phyloP scores from a whole-genome alignment of 2,113 vertebrate species.

The Gracilinanus agilis region DNA sequence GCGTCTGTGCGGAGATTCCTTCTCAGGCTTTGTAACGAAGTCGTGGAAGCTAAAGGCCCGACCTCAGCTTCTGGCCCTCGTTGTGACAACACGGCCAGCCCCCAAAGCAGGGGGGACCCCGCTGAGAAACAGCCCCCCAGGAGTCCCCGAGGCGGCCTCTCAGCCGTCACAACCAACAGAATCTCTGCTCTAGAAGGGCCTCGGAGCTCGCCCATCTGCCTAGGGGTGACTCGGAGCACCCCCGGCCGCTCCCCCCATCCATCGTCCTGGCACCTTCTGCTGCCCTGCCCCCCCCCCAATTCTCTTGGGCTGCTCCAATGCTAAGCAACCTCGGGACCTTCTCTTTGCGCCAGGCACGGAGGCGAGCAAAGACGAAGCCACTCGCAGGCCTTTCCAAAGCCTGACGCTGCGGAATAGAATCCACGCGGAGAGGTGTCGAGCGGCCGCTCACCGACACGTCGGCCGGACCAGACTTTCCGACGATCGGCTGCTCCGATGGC shows the following conservation, averaged over 20 bases:
- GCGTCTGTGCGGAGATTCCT: background rate
- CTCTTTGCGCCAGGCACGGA: background rate
- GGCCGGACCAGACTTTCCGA: slow-evolving; percentile 22
- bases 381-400: slow-evolving; percentile 47
- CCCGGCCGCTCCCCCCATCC: no score
- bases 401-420: slow-evolving; percentile 56
- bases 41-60: background rate
- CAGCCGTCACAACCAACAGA: slow-evolving; percentile 16
- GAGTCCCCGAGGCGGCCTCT: background rate
- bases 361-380: slow-evolving; percentile 32
- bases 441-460: slow-evolving; percentile 62
- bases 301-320: no score
- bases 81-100: slow-evolving; percentile 15
- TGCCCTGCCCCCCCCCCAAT: no score
- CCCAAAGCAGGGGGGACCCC: slow-evolving; percentile 21
- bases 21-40: background rate
- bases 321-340: background rate
- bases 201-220: no score
- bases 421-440: slow-evolving; percentile 50
- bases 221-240: no score
- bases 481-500: slow-evolving; percentile 30
- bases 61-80: background rate
- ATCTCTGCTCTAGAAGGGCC: background rate
- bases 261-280: no score
- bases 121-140: slow-evolving; percentile 16